Base-by-base conservation (phyloP, 2,113 vertebrate species). In the Chloropsis cyanopogon region DNA sequence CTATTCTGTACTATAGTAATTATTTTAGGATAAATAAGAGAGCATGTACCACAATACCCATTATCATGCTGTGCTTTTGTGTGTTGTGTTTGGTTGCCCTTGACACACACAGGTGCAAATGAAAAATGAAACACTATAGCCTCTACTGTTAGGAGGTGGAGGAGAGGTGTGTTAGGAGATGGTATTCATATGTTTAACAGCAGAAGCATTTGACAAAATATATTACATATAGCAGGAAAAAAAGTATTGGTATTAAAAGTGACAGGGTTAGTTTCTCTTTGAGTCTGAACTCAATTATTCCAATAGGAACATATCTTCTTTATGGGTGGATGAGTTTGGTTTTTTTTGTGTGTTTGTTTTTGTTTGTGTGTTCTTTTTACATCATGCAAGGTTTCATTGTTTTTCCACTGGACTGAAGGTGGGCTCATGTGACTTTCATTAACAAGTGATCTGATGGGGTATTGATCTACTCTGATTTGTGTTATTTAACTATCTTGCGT, bases 21-120 rank as follows among this genome's bases (percentile, higher is more conserved):
- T 97, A 97, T 96, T 94, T 95, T 95, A 95, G 71, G 71, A 97
- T 92, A 94, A 93, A 94, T 97, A 96, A 88, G 57, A 66, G 95
- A 96, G 56, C 64, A 44, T 95, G 90, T 95, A 70, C 41, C 82
- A 85, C 44, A 70, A 56, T 95, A 96, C 22, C 18, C 18, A 28
- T 84, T 75, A 84, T 97, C 57, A 60, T 64, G 39, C 28, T 91
- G 63, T 59, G 73, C 91, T 96, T 95, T 68, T 56, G 16, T 86
- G 64, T 85, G 57, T 77, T 88, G 9, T 65, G 10, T 76, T 59
- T 66, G 44, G 15, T 93, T 97, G 71, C 28, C 79, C 56, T 73
- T 93, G 63, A 65, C 88, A 94, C 75, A 60, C 23, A 63, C 4
- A 49, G 5, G 70, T 15, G 6, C 35, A 92, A 90, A 81, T 79